Conservation (phyloP, 2,797 vertebrate species). For the Lepus oiostolus region DNA sequence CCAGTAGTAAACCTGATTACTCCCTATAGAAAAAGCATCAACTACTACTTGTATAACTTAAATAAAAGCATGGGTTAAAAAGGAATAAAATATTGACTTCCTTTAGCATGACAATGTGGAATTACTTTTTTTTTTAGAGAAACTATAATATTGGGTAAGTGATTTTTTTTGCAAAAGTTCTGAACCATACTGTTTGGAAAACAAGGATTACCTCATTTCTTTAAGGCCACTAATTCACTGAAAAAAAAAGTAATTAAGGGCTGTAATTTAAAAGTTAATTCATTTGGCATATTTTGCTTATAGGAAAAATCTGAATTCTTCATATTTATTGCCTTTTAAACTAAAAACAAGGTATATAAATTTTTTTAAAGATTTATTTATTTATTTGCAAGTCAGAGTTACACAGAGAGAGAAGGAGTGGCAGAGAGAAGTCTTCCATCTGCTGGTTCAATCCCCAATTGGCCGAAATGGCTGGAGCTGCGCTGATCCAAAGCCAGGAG, state of each 20-base stretch:
- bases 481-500: too few relatives aligned
- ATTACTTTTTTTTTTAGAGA: slow-evolving; percentile 17
- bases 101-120: slow-evolving; percentile 54
- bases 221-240: slow-evolving; percentile 51
- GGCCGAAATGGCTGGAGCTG: too few relatives aligned
- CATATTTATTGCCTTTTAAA: slow-evolving; percentile 34
- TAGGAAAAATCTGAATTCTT: slow-evolving; percentile 58
- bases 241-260: slow-evolving; percentile 47
- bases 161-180: slow-evolving; percentile 48
- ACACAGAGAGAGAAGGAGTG: too few relatives aligned
- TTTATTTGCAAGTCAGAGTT: too few relatives aligned
- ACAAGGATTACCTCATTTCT: slow-evolving; percentile 14
- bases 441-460: too few relatives aligned
- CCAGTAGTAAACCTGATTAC: slow-evolving; percentile 8
- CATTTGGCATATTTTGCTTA: background rate
- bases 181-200: slow-evolving; percentile 49
- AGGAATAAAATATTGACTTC: slow-evolving; percentile 46
- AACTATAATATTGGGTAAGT: slow-evolving; percentile 28
- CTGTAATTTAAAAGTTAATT: slow-evolving; percentile 55
- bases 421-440: too few relatives aligned
- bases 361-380: too few relatives aligned
- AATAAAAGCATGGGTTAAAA: background rate
- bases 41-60: slow-evolving; percentile 46
- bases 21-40: background rate
- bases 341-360: slow-evolving; percentile 1